These are phyloP conservation scores for Branchellion lobata DNA, from an alignment of 2,888 invertebrate genomes.

Conservation along the genomic window DNA sequence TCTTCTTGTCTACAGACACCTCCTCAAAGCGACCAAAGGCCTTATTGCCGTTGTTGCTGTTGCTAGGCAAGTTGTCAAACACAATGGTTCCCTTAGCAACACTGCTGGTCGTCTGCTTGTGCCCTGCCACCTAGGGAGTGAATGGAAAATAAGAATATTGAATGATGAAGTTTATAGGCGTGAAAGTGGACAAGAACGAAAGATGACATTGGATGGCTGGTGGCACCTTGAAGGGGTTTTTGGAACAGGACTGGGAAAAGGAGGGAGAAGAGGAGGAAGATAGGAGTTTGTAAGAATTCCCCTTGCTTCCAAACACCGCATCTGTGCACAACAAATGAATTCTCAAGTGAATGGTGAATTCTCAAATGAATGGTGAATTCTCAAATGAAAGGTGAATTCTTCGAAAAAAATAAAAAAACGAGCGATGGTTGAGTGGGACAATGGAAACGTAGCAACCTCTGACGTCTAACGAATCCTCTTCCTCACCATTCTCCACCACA, in stretches of 20 bases:
- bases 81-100: slow-evolving; percentile 55
- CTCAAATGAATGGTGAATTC: too few relatives aligned
- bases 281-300: neutral
- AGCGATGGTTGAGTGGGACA: neutral
- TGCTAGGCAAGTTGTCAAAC: slow-evolving; percentile 57
- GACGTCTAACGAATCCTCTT: neutral
- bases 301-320: neutral
- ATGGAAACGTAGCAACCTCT: neutral
- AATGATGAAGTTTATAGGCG: too few relatives aligned
- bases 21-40: neutral
- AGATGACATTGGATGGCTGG: neutral
- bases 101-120: neutral
- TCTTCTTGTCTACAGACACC: neutral
- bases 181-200: too few relatives aligned
- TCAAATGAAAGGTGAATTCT: too few relatives aligned
- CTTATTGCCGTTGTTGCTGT: neutral
- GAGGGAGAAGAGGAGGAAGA: neutral
- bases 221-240: slow-evolving; percentile 32
- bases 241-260: neutral
- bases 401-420: too few relatives aligned
- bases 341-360: too few relatives aligned
- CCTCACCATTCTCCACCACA: neutral
- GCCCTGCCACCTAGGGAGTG: neutral
- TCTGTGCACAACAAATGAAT: too few relatives aligned
- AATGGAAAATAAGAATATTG: too few relatives aligned